Evolutionary conservation across 1,140 invertebrate genomes (phyloP).

Genomic region (Stegodyphus dumicola): DNA sequence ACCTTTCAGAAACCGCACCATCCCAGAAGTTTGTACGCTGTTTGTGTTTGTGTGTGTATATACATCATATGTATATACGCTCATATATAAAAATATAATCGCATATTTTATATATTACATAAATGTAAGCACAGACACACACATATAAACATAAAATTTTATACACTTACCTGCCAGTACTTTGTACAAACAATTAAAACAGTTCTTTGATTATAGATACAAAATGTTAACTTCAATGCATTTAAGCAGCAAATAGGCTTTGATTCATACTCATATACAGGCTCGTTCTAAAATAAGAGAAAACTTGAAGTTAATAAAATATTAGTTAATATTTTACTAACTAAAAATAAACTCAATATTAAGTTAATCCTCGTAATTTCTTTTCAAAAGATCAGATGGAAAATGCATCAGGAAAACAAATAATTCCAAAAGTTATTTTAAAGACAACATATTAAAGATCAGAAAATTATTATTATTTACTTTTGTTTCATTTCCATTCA

Average conservation of each 20-base stretch:
- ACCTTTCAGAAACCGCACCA: too few species aligned
- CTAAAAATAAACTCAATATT: not conserved
- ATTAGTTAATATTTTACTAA: not conserved
- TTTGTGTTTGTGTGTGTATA: not conserved
- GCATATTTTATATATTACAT: not conserved
- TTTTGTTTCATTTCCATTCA: constrained; percentile 88
- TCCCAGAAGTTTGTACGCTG: too few species aligned
- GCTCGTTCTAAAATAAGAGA: constrained; percentile 70
- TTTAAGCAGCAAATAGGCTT: constrained; percentile 96
- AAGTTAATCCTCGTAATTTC: not conserved
- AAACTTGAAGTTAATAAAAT: constrained; percentile 14
- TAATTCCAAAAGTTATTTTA: not conserved
- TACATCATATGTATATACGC: not conserved
- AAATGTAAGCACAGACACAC: not conserved
- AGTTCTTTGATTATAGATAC: constrained; percentile 94
- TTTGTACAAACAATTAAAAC: constrained; percentile 96
- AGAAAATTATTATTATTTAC: constrained; percentile 67
- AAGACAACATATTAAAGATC: not conserved
- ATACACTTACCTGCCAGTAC: constrained; percentile 88
- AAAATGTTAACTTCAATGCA: constrained; percentile 92
- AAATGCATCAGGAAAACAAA: not conserved
- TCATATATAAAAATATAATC: not conserved
- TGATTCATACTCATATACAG: constrained; percentile 96
- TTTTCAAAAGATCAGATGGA: not conserved
- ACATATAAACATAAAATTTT: not conserved